phyloP scores from a whole-genome alignment of 2,797 vertebrate species.

The Epinephelus coioides region DNA sequence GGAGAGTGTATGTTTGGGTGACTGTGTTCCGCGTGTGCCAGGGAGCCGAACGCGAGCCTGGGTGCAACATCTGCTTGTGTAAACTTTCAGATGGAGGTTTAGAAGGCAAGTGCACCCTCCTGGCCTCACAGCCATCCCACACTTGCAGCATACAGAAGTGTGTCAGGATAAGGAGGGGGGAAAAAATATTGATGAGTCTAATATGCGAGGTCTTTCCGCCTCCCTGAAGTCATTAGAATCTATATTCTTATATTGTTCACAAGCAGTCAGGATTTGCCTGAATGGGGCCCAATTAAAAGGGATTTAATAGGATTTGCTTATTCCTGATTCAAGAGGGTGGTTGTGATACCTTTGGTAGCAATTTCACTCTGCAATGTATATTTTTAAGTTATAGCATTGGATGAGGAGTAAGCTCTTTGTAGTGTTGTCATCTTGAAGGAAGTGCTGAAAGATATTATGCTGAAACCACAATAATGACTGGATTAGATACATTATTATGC shows the following conservation, averaged over 20 bases:
- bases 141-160: constrained; percentile 36
- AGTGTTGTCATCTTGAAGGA: constrained; percentile 66
- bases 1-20: constrained; percentile 38
- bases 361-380: constrained; percentile 64
- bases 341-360: constrained; percentile 63
- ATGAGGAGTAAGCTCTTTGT: constrained; percentile 69
- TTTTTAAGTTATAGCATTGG: constrained; percentile 69
- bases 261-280: constrained; percentile 75
- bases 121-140: constrained; percentile 24
- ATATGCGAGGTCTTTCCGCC: constrained; percentile 50
- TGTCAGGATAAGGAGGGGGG: constrained; percentile 2
- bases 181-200: constrained; percentile 47
- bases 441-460: constrained; percentile 53
- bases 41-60: constrained; percentile 22
- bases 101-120: constrained; percentile 32
- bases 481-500: constrained; percentile 26
- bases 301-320: constrained; percentile 78
- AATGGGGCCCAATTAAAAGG: constrained; percentile 79
- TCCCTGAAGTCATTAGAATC: constrained; percentile 66
- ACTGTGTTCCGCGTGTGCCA: constrained; percentile 20
- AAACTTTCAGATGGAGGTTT: constrained; percentile 52
- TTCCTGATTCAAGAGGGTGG: constrained; percentile 62
- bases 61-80: constrained; percentile 49
- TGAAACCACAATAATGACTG: constrained; percentile 60
- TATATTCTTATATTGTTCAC: constrained; percentile 75